A percentile compares a stretch with the other conserved stretches of the same genome.
phyloP scores from a whole-genome alignment of 2,888 invertebrate genomes.

The Scaptomyza caliginosa region DNA sequence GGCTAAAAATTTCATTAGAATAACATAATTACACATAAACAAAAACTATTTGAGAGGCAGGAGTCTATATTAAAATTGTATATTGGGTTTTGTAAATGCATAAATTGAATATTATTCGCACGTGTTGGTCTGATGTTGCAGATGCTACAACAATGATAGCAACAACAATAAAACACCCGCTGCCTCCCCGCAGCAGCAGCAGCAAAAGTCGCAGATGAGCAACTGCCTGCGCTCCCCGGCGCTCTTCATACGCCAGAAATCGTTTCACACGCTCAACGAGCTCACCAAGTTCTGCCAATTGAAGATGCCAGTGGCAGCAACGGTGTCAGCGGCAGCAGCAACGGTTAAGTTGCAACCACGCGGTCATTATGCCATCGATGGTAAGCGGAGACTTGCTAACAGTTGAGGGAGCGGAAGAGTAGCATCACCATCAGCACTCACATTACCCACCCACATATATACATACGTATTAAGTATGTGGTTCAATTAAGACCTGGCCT shows the following conservation, averaged over 20 bases:
- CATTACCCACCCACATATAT: constrained; percentile 38
- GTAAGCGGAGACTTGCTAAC: constrained; percentile 67
- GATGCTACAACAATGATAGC: constrained; percentile 64
- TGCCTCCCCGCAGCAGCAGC: constrained; percentile 21
- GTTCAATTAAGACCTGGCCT: constrained; percentile 41
- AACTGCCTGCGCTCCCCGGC: constrained; percentile 82
- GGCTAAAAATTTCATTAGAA: constrained; percentile 14
- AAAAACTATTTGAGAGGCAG: constrained; percentile 1
- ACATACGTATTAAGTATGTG: constrained; percentile 17
- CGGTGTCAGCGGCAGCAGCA: constrained; percentile 11
- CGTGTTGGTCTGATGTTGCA: constrained; percentile 54
- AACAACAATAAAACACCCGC: constrained; percentile 16
- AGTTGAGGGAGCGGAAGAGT: not conserved
- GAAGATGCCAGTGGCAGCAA: constrained; percentile 40
- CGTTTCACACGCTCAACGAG: constrained; percentile 83
- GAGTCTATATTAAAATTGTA: not conserved
- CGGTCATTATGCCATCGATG: constrained; percentile 67
- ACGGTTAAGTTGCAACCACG: constrained; percentile 24
- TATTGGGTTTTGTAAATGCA: not conserved
- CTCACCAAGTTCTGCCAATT: constrained; percentile 79
- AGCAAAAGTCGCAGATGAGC: constrained; percentile 74
- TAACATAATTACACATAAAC: constrained; percentile 35
- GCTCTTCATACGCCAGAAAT: constrained; percentile 83
- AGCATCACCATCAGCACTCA: constrained; percentile 5
- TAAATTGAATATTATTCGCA: constrained; percentile 19